Conservation (phyloP, 2,888 invertebrate species). For the Macrophya annulata region DNA sequence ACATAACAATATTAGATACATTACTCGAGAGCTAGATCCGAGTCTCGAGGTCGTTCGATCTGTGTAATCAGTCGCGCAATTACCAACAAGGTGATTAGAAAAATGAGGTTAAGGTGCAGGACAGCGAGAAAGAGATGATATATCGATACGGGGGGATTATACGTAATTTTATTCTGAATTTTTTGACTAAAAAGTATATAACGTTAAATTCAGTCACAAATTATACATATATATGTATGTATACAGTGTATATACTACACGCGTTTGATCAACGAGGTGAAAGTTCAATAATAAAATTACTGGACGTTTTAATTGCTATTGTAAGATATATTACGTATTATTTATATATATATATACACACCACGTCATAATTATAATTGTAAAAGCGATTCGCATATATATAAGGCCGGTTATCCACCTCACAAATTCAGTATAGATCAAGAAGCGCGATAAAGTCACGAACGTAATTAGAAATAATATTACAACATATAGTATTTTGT, state of each 20-base stretch:
- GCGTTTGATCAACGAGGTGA: conserved; percentile 20
- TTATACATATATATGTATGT: not conserved
- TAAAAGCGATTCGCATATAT: conserved; percentile 37
- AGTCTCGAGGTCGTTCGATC: conserved; percentile 40
- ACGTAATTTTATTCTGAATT: conserved; percentile 4
- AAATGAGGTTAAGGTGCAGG: not conserved
- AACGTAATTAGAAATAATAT: conserved; percentile 46
- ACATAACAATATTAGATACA: not conserved
- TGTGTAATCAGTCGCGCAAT: conserved; percentile 18
- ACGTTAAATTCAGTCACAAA: not conserved
- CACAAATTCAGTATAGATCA: conserved; percentile 45
- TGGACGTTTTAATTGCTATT: conserved; percentile 36
- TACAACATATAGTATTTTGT: conserved; percentile 29
- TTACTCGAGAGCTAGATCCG: conserved; percentile 7
- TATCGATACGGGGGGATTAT: not conserved
- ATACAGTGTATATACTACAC: too few relatives aligned
- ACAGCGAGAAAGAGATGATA: not conserved
- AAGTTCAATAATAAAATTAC: conserved; percentile 47
- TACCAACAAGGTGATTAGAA: conserved; percentile 26
- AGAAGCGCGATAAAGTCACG: conserved; percentile 32
- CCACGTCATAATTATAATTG: conserved; percentile 43
- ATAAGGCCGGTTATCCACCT: conserved; percentile 33
- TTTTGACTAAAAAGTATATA: not conserved
- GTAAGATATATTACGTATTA: conserved; percentile 42
- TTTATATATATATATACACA: conserved; percentile 4